These are phyloP conservation scores for Panagrolaimus sp. DNA, from an alignment of 1,140 invertebrate species.

Conservation along the genomic window DNA sequence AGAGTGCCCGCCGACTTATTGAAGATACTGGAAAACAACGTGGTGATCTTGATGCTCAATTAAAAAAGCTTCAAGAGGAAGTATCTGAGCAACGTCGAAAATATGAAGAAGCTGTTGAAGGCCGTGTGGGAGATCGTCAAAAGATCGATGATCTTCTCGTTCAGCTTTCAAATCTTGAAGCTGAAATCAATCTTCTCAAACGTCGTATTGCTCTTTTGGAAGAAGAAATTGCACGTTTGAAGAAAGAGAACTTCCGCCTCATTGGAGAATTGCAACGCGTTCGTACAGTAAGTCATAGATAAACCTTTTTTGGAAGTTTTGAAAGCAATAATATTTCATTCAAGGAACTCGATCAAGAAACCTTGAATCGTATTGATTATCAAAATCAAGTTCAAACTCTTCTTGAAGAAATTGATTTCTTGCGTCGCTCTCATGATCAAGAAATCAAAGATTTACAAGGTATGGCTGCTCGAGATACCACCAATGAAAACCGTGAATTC, in stretches of 20 bases:
- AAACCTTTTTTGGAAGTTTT: not conserved
- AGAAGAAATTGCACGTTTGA: conserved; percentile 53
- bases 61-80: conserved; percentile 46
- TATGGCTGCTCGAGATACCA: conserved; percentile 63
- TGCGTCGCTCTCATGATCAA: conserved; percentile 51
- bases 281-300: conserved; percentile 32
- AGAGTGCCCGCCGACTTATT: conserved; percentile 51
- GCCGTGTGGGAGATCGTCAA: conserved; percentile 42
- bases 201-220: conserved; percentile 54
- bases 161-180: conserved; percentile 52
- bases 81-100: conserved; percentile 52
- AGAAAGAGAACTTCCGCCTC: conserved; percentile 52
- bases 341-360: conserved; percentile 54
- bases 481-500: conserved; percentile 63
- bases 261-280: conserved; percentile 52
- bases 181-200: conserved; percentile 56
- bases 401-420: conserved; percentile 57
- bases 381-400: conserved; percentile 59
- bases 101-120: conserved; percentile 55
- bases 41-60: conserved; percentile 39
- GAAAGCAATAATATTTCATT: not conserved
- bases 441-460: conserved; percentile 64
- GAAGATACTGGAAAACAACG: conserved; percentile 49
- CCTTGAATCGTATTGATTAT: conserved; percentile 57
- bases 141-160: conserved; percentile 53